These are phyloP conservation scores for Morelia viridis DNA, from an alignment of 2,797 vertebrate species.

Conservation along the genomic window DNA sequence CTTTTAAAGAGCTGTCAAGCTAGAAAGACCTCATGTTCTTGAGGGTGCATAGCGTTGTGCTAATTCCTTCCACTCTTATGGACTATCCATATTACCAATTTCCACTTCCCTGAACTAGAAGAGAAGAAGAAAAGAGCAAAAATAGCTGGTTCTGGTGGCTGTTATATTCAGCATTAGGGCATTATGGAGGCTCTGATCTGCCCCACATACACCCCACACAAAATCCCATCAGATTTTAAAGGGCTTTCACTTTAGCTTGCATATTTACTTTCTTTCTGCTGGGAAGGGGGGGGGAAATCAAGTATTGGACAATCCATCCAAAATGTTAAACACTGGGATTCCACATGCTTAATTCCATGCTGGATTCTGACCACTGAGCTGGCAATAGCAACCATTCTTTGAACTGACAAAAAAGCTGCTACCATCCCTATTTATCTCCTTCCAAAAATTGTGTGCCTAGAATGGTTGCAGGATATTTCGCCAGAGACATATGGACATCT, in stretches of 20 bases:
- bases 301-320: neutral
- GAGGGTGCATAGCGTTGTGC: neutral
- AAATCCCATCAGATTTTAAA: neutral
- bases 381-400: constrained; percentile 11
- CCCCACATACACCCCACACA: neutral
- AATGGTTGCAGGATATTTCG: neutral
- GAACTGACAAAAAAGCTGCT: neutral
- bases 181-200: neutral
- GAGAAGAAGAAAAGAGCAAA: neutral
- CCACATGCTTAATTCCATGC: neutral
- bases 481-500: constrained; percentile 21
- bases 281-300: neutral
- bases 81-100: neutral
- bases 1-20: neutral
- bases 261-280: neutral
- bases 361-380: constrained; percentile 5
- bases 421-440: constrained; percentile 9
- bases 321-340: neutral
- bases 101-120: neutral
- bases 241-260: neutral
- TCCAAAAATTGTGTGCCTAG: constrained; percentile 5
- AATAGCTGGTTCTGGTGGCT: neutral
- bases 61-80: neutral
- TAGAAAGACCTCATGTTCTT: neutral
- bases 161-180: neutral